phyloP scores from a whole-genome alignment of 2,113 vertebrate genomes.

The Epinephelus moara region DNA sequence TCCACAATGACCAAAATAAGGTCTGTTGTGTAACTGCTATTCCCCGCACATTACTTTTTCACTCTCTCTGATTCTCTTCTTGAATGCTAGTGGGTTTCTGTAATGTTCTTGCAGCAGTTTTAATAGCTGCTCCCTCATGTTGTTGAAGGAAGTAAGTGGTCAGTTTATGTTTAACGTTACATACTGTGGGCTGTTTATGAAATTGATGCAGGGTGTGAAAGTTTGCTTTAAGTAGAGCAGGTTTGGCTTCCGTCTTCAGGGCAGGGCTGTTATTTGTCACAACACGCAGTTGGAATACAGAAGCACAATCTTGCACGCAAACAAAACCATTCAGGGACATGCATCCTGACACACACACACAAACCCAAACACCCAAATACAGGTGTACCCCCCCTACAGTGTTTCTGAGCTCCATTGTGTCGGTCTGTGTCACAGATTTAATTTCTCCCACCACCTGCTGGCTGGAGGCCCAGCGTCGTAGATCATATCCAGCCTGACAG shows the following conservation, averaged over 20 bases:
- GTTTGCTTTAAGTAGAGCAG: not conserved
- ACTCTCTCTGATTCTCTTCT: slow-evolving; percentile 29
- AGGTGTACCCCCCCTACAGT: slow-evolving; percentile 70
- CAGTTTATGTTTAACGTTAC: slow-evolving; percentile 11
- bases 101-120: slow-evolving; percentile 5
- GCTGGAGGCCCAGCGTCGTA: slow-evolving; percentile 79
- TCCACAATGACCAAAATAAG: slow-evolving; percentile 71
- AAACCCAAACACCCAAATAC: slow-evolving; percentile 39
- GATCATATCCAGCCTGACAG: slow-evolving; percentile 83
- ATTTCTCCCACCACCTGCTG: slow-evolving; percentile 86
- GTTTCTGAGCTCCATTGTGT: slow-evolving; percentile 73
- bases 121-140: slow-evolving; percentile 2
- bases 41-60: slow-evolving; percentile 52
- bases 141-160: not conserved
- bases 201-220: slow-evolving; percentile 6
- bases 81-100: slow-evolving; percentile 25
- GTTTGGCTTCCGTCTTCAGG: slow-evolving; percentile 21
- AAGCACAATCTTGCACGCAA: slow-evolving; percentile 8
- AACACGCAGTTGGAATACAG: slow-evolving; percentile 25
- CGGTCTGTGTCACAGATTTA: slow-evolving; percentile 79
- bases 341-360: not conserved
- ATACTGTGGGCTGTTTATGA: not conserved
- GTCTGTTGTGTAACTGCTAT: slow-evolving; percentile 64
- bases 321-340: slow-evolving; percentile 5
- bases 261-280: slow-evolving; percentile 45